A percentile compares a stretch with the other conserved stretches of the same genome.
phyloP scores from a whole-genome alignment of 2,888 invertebrate species.

The Cerceris rybyensis region DNA sequence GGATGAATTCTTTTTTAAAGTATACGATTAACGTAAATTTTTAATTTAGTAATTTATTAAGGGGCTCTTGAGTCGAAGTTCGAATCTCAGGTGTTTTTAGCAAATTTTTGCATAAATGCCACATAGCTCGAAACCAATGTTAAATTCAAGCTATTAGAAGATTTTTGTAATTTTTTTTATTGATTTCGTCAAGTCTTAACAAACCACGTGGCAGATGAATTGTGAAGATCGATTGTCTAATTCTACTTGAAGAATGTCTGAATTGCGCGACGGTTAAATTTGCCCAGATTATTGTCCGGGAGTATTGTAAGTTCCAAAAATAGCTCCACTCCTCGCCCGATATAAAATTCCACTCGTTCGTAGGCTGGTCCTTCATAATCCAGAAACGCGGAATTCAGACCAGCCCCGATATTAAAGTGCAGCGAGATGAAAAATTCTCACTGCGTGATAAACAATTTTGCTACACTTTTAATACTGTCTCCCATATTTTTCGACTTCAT shows the following conservation, averaged over 20 bases:
- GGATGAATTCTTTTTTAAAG: too few relatives aligned
- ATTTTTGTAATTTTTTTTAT: too few relatives aligned
- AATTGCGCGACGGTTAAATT: not conserved
- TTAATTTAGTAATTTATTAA: too few relatives aligned
- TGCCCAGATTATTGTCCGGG: not conserved
- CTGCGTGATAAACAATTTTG: not conserved
- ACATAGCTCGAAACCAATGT: too few relatives aligned
- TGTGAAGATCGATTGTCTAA: too few relatives aligned
- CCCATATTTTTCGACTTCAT: not conserved
- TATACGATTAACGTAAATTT: too few relatives aligned
- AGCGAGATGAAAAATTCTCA: not conserved
- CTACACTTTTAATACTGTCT: not conserved
- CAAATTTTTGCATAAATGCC: too few relatives aligned
- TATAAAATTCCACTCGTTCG: constrained; percentile 6
- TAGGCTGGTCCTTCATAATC: constrained; percentile 1
- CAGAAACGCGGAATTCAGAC: not conserved
- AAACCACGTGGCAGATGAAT: too few relatives aligned
- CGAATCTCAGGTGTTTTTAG: too few relatives aligned
- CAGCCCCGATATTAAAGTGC: constrained; percentile 10
- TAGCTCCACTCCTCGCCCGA: not conserved
- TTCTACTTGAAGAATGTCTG: not conserved
- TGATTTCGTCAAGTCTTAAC: too few relatives aligned
- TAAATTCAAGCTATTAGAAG: too few relatives aligned
- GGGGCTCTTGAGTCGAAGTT: too few relatives aligned
- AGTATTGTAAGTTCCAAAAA: not conserved